Evolutionary conservation across 2,113 vertebrate species (phyloP).

Genomic region (Peucedramus taeniatus): DNA sequence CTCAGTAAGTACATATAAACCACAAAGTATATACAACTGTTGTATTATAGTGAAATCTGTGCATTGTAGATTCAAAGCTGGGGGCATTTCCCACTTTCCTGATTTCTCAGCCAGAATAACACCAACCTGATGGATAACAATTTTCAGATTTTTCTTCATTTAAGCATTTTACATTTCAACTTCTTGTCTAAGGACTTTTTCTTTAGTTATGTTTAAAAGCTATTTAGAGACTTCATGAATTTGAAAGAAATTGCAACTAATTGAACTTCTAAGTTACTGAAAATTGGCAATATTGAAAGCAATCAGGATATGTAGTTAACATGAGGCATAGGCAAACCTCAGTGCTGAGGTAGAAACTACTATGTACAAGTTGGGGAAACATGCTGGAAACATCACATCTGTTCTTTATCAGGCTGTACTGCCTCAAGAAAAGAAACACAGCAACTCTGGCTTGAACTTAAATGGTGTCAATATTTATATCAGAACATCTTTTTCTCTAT

Average conservation of each 20-base stretch:
- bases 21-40: not conserved
- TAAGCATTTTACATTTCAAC: not conserved
- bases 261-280: not conserved
- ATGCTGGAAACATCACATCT: not conserved
- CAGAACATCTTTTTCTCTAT: not conserved
- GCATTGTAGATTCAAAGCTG: not conserved
- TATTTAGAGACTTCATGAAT: not conserved
- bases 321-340: not conserved
- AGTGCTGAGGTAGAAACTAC: not conserved
- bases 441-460: not conserved
- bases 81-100: accelerated
- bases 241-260: not conserved
- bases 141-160: not conserved
- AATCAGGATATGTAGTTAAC: not conserved
- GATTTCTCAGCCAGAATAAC: not conserved
- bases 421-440: not conserved
- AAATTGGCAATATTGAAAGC: not conserved
- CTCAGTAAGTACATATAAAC: not conserved
- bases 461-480: not conserved
- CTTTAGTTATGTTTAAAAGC: not conserved
- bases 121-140: not conserved
- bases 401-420: not conserved
- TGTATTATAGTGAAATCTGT: not conserved
- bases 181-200: not conserved
- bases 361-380: not conserved